Evolutionary conservation across 2,113 vertebrate species (phyloP), one percentile per base, ranked within the genome.

Genomic region (Macaca mulatta): DNA sequence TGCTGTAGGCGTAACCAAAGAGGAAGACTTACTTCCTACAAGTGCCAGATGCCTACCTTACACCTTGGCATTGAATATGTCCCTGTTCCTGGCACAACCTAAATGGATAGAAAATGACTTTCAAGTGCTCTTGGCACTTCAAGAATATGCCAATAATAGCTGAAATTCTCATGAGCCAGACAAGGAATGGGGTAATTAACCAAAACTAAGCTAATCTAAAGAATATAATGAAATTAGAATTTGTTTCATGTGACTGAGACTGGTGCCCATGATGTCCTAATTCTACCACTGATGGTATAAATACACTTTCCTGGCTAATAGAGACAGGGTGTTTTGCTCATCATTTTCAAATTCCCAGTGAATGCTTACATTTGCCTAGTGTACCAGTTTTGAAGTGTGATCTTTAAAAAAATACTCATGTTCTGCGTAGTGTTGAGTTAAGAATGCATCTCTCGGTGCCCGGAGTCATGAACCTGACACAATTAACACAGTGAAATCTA

Each of bases 401-500:
- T 97, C 72, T 97, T 97, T 59, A 91, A 97, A 96, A 97, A 97
- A 83, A 82, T 38, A 77, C 32, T 35, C 69, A 20, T 72, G 98
- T 95, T 93, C 57, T 97, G 90, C 55, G 27, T n/a, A 11, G 40
- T 90, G 57, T 93, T 96, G 95, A 93, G n/a, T 95, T 98, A 94
- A 57, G 52, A 61, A 78, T 79, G 83, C 81, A 88, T 95, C 2
- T 96, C 87, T 97, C 70, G 92, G 70, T 96, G 94, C 69, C 70
- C 93, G 35, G 57, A 96, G 97, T 98, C 45, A 87, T 48, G 59
- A 98, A 79, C 84, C 77, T 95, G 97, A 96, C 64, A 97, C 89
- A 97, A 81, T 96, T 86, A 98, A 48, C 84, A 61, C 6, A 94
- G 89, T 70, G 96, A 95, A 94, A 97, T 98, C 94, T 98, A 96